Evolutionary conservation across 2,888 invertebrate species (phyloP), one percentile per base, ranked within the genome.

Genomic region (Ormia ochracea): DNA sequence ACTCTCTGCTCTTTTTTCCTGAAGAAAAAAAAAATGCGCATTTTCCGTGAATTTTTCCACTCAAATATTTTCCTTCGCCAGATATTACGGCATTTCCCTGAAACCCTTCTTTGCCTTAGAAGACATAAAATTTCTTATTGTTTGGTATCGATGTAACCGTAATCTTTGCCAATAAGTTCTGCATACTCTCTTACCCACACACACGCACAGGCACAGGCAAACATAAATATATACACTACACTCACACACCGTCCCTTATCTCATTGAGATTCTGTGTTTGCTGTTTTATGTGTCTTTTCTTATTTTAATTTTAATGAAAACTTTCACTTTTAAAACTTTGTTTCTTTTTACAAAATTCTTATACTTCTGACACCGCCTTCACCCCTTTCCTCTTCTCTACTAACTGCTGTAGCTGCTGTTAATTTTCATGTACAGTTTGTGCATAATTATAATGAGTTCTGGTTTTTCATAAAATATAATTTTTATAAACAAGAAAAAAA

Each of bases 251-350:
- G 58, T 9, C 26, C 26, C 31, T 56, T 76, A 56, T 76, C 72
- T 80, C 61, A 7, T 3, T 6, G 28, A 17, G 5, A 14, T 48
- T 36, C 56, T 50, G 7, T 52, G 23, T 45, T 63, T 54, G 23
- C 28, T 58, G 19, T 66, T 45, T 26, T 50, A n/a, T 45, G 14
- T 28, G 3, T 26, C 6, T 48, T 48, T 12, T 12, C 1, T 23
- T 54, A 58, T 19, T 31, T 45, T 36, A 28, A 50, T 48, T 45
- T 50, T 43, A 59, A 72, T 48, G 59, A 72, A 76, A 73, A 80
- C 80, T 81, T 78, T 81, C 78, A 74, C 81, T 81, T 81, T 81
- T 70, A 69, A 77, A 70, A 63, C 45, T 70, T 74, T 31, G 19
- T 31, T 33, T 56, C 38, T 41, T 41, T 14, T 59, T n/a, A 12